Evolutionary conservation across 2,888 invertebrate genomes (phyloP).

Genomic region (Ptilodon capucinus): DNA sequence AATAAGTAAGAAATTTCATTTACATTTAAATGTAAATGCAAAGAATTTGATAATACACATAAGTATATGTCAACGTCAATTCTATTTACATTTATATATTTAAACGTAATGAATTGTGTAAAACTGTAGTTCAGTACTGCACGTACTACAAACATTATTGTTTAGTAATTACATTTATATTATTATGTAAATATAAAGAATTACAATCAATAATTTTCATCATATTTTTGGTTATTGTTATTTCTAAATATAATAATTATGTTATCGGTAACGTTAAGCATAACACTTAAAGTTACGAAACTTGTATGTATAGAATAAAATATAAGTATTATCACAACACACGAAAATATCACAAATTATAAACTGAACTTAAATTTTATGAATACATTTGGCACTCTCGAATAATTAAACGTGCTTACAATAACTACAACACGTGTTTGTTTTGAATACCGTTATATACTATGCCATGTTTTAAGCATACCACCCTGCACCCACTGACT

Average conservation of each 20-base stretch:
- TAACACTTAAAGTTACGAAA: conserved; percentile 20
- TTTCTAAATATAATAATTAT: neutral
- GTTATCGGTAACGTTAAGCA: conserved; percentile 18
- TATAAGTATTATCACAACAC: conserved; percentile 59
- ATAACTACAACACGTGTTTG: conserved; percentile 5
- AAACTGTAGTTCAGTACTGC: neutral
- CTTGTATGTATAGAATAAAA: conserved; percentile 13
- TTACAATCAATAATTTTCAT: conserved; percentile 8
- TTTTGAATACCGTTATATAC: conserved; percentile 9
- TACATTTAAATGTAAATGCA: conserved; percentile 16
- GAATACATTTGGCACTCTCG: conserved; percentile 28
- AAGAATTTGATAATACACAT: conserved; percentile 10
- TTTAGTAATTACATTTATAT: conserved; percentile 20
- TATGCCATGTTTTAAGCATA: conserved; percentile 15
- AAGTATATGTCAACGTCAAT: no score
- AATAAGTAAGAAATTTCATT: conserved; percentile 8
- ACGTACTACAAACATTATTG: neutral
- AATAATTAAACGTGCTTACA: conserved; percentile 8
- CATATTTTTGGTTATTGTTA: conserved; percentile 7
- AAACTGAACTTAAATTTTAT: conserved; percentile 30
- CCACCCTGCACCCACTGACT: no score
- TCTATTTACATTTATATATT: neutral
- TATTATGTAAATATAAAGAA: conserved; percentile 21
- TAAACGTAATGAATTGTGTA: no score
- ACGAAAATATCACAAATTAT: conserved; percentile 64